Evolutionary conservation across 1,140 invertebrate genomes (phyloP).

Genomic region (Myzus persicae): DNA sequence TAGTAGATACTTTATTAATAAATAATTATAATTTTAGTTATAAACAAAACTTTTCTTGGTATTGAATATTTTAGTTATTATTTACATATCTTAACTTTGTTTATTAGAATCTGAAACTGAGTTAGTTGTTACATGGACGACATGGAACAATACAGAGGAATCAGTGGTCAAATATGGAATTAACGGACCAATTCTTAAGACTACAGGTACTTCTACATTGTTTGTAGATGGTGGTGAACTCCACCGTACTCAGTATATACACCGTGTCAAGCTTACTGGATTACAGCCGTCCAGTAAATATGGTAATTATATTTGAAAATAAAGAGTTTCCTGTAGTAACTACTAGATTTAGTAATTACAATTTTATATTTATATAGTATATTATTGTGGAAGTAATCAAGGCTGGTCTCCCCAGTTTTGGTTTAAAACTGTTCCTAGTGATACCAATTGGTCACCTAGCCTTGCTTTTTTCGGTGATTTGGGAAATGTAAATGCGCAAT

Average conservation of each 20-base stretch:
- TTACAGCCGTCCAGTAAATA: conserved; percentile 72
- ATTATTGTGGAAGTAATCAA: conserved; percentile 79
- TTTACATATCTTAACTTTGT: not conserved
- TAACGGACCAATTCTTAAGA: conserved; percentile 67
- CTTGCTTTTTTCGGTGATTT: conserved; percentile 91
- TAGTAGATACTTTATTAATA: not conserved
- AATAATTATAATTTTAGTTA: not conserved
- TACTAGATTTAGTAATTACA: too few species aligned
- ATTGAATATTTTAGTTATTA: not conserved
- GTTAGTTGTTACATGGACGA: conserved; percentile 91
- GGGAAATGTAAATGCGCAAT: conserved; percentile 88
- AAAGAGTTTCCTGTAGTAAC: not conserved
- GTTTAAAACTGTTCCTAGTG: conserved; percentile 74
- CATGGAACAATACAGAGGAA: conserved; percentile 74
- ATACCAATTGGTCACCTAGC: conserved; percentile 75
- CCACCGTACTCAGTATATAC: conserved; percentile 80
- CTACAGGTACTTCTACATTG: conserved; percentile 69
- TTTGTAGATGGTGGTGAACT: conserved; percentile 84
- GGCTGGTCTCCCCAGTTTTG: conserved; percentile 83
- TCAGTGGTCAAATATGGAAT: conserved; percentile 82
- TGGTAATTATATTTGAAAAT: conserved; percentile 65
- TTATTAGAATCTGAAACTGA: conserved; percentile 64
- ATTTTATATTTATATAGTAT: conserved; percentile 73
- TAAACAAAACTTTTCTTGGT: not conserved
- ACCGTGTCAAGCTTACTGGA: conserved; percentile 72